Conservation (phyloP, 1,140 invertebrate genomes). For the Micrasema minimum region DNA sequence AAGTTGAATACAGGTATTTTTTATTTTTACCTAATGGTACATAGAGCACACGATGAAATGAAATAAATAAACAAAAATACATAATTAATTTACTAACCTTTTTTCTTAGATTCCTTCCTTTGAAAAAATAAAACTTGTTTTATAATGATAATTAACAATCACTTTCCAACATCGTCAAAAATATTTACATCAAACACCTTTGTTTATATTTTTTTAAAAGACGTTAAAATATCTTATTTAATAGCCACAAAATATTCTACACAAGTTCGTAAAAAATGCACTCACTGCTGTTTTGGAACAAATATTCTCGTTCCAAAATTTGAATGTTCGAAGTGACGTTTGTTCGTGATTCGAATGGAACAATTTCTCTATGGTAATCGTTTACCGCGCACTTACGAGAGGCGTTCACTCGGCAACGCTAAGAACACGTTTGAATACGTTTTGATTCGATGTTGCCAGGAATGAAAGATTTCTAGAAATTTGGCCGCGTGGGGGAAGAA, state of each 20-base stretch:
- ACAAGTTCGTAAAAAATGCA: background rate
- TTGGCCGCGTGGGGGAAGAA: background rate
- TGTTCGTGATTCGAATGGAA: constrained; percentile 5
- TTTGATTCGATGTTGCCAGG: background rate
- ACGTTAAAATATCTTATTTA: too few relatives aligned
- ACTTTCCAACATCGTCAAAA: constrained; percentile 6
- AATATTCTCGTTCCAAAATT: constrained; percentile 1
- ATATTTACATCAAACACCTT: background rate
- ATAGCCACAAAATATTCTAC: too few relatives aligned
- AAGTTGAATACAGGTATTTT: too few relatives aligned
- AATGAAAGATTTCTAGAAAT: background rate
- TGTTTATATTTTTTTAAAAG: too few relatives aligned
- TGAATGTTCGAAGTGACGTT: background rate
- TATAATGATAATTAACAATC: too few relatives aligned
- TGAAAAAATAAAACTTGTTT: too few relatives aligned
- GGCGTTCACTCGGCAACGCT: constrained; percentile 4
- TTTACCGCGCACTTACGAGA: background rate
- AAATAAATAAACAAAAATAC: too few relatives aligned
- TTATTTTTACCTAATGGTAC: too few relatives aligned
- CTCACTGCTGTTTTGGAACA: background rate
- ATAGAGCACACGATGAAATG: too few relatives aligned
- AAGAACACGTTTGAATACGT: constrained; percentile 19
- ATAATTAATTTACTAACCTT: too few relatives aligned
- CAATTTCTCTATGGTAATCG: constrained; percentile 10
- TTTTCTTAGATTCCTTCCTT: too few relatives aligned